phyloP scores from a whole-genome alignment of 2,888 invertebrate species.

The Sphecodes monilicornis region DNA sequence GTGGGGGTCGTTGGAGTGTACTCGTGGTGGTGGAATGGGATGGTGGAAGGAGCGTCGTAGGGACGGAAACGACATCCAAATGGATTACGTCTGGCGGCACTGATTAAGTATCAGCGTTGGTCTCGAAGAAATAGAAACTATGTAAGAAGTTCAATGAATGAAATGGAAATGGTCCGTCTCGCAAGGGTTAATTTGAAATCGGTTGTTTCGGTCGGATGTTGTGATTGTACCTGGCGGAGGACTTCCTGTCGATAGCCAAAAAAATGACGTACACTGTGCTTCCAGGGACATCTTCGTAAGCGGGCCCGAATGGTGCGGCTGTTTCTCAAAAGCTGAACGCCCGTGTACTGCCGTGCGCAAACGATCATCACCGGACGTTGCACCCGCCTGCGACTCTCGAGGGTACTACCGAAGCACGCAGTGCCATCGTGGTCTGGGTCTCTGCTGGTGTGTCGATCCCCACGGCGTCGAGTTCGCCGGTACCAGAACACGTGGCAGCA shows the following conservation, averaged over 20 bases:
- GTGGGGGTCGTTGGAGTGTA: no score
- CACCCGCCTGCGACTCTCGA: slow-evolving; percentile 91
- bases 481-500: slow-evolving; percentile 91
- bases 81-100: no score
- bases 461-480: slow-evolving; percentile 95
- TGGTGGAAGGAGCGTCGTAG: no score
- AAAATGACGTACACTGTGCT: background rate
- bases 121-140: background rate
- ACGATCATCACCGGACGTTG: slow-evolving; percentile 89
- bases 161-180: background rate
- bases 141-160: background rate
- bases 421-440: slow-evolving; percentile 94
- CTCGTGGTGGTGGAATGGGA: no score
- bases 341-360: slow-evolving; percentile 94
- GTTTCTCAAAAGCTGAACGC: slow-evolving; percentile 92
- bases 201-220: background rate
- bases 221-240: background rate
- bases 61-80: no score
- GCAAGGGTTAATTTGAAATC: background rate
- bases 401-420: slow-evolving; percentile 95
- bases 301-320: slow-evolving; percentile 92
- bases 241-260: background rate
- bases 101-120: background rate
- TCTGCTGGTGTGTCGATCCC: slow-evolving; percentile 97
- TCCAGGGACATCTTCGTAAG: slow-evolving; percentile 87